These are phyloP conservation scores for Saguinus midas DNA, from an alignment of 2,113 vertebrate genomes.

Conservation along the genomic window DNA sequence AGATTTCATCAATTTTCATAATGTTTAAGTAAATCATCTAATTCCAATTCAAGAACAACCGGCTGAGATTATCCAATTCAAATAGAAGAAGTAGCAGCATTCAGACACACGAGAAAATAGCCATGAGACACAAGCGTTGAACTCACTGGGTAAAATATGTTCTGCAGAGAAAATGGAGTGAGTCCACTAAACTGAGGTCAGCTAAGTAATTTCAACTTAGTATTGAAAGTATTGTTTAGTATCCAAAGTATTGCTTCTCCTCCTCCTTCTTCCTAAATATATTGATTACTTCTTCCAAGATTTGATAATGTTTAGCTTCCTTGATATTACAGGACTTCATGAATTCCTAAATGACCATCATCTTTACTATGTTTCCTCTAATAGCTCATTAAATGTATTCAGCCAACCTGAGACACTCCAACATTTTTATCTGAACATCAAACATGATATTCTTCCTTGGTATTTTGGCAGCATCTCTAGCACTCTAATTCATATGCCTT, in stretches of 20 bases:
- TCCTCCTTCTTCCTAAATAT: neutral
- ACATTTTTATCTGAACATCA: conserved; percentile 22
- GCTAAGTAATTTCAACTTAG: neutral
- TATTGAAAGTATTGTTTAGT: too few relatives aligned
- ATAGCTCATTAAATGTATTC: neutral
- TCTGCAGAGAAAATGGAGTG: neutral
- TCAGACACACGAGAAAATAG: neutral
- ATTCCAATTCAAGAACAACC: conserved; percentile 33
- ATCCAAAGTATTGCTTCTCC: neutral
- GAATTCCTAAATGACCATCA: conserved; percentile 16
- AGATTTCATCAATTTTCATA: conserved; percentile 16
- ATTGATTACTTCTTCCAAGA: neutral
- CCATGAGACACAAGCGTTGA: neutral
- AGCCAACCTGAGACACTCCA: neutral
- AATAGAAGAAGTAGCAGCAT: neutral
- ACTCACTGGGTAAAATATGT: neutral
- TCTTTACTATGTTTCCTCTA: neutral
- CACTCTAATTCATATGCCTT: neutral
- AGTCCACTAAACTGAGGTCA: neutral
- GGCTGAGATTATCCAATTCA: conserved; percentile 4
- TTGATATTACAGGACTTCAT: neutral
- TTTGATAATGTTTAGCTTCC: neutral
- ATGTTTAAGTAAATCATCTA: conserved; percentile 35
- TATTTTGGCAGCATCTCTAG: neutral
- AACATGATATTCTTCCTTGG: neutral